Base-by-base conservation (phyloP, 2,888 invertebrate genomes). In the Drosophila imparisetae region DNA sequence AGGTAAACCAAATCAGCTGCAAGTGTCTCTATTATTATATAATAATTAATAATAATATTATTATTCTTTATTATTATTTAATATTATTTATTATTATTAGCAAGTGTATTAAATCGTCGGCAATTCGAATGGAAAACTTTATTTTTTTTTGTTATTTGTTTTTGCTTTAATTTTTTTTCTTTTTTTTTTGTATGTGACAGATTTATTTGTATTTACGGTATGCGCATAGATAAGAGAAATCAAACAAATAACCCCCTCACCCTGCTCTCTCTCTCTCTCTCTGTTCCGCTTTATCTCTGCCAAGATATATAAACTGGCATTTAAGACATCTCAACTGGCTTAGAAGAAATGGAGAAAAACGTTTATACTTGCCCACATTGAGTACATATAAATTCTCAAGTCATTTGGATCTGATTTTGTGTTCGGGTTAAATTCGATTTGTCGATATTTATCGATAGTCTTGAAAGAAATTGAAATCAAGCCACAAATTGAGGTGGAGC, bases 201-300 rank as follows among this genome's bases (percentile, higher is more conserved):
- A 77, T 81, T 77, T 81, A 70, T 78, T 70, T 81, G 61, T 60
- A 67, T 77, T 61, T 70, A 45, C 60, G 62, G 36, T 54, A 38
- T 60, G 45, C 57, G 64, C 55, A 58, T 55, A 75, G 76, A 78
- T 78, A 75, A 75, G 80, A 62, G 65, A 80, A 65, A 62, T 45
- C 71, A 67, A 75, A 68, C 71, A 75, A 71, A 66, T 67, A 75
- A 64, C 58, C 67, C 49, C 60, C 61, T n/a, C 34, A n/a, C 21
- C 34, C 45, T 0, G 8, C 18, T 34, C 29, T 15, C 45, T 66
- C 48, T 38, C 8, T 29, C 10, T 38, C 24, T 15, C 52, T 65
- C 40, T 34, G 32, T 13, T 11, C 11, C 10, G 32, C 18, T 32
- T 15, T 45, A 24, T 45, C 45, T 24, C 4, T 15, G 8, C 8